Percentiles rank a stretch among this genome's conserved stretches.
Evolutionary conservation across 1,140 invertebrate genomes (phyloP).

Genomic region (Drosophila navojoa): DNA sequence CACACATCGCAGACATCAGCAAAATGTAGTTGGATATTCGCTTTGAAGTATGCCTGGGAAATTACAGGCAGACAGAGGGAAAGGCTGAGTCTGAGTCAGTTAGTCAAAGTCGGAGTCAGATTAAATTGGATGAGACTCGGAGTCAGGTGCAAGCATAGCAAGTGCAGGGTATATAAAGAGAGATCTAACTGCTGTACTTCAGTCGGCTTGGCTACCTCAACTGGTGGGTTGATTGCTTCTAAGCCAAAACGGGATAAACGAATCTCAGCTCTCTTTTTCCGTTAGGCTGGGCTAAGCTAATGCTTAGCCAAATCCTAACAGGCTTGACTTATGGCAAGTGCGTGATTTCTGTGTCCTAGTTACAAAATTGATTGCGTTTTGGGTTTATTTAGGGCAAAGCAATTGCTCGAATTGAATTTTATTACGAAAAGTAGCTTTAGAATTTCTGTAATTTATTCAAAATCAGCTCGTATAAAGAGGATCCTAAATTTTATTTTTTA

Average conservation of each 20-base stretch:
- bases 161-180: too few relatives aligned
- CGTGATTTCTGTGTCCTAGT: constrained; percentile 34
- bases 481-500: too few relatives aligned
- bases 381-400: too few relatives aligned
- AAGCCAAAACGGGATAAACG: constrained; percentile 61
- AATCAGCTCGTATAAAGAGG: too few relatives aligned
- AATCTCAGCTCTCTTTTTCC: constrained; percentile 45
- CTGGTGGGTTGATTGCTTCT: constrained; percentile 39
- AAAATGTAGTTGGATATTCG: constrained; percentile 24
- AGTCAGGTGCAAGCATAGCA: neutral
- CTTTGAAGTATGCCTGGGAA: constrained; percentile 40
- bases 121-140: neutral
- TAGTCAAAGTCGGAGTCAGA: neutral
- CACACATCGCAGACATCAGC: constrained; percentile 32
- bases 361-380: constrained; percentile 16
- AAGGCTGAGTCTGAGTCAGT: too few relatives aligned
- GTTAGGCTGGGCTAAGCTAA: constrained; percentile 25
- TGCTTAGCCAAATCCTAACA: constrained; percentile 51
- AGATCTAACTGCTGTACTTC: too few relatives aligned
- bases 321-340: constrained; percentile 54
- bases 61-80: constrained; percentile 43
- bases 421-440: too few relatives aligned
- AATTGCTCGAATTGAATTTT: too few relatives aligned
- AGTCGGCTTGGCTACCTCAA: constrained; percentile 5
- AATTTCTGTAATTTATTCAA: too few relatives aligned